A percentile compares a stretch with the other conserved stretches of the same genome.
These are phyloP conservation scores for Chaetura pelagica DNA, from an alignment of 2,113 vertebrate genomes.

Conservation along the genomic window DNA sequence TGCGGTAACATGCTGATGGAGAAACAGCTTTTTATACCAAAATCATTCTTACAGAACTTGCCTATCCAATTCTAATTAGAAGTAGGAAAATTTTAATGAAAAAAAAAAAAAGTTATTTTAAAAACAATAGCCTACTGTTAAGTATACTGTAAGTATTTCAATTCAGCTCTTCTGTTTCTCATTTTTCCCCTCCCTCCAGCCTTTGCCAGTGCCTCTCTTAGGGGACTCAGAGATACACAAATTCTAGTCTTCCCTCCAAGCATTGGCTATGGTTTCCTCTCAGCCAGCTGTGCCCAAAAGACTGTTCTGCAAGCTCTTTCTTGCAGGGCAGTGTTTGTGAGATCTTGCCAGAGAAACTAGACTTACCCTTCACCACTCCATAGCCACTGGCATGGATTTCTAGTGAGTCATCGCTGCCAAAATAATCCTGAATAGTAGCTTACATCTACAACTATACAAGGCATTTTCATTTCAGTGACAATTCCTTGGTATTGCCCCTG, in stretches of 20 bases:
- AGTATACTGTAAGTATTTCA: neutral
- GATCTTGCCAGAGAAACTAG: neutral
- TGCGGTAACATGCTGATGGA: neutral
- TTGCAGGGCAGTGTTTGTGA: neutral
- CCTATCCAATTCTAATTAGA: conserved; percentile 33
- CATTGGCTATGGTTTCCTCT: neutral
- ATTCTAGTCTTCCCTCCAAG: neutral
- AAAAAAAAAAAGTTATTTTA: conserved; percentile 41
- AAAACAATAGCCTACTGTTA: conserved; percentile 34
- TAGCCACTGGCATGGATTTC: neutral
- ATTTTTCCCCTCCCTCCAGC: neutral
- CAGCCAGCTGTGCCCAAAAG: neutral
- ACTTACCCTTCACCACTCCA: neutral
- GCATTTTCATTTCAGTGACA: neutral
- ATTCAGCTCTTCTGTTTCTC: neutral
- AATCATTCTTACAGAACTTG: conserved; percentile 19
- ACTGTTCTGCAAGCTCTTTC: neutral
- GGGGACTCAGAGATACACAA: neutral
- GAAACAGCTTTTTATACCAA: conserved; percentile 29
- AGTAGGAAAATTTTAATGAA: conserved; percentile 31
- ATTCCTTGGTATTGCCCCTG: neutral
- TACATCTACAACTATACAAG: neutral
- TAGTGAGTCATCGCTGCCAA: neutral
- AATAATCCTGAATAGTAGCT: neutral
- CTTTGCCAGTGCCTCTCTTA: neutral